Base-by-base conservation (phyloP, 2,797 vertebrate genomes). In the Glyptemys insculpta region DNA sequence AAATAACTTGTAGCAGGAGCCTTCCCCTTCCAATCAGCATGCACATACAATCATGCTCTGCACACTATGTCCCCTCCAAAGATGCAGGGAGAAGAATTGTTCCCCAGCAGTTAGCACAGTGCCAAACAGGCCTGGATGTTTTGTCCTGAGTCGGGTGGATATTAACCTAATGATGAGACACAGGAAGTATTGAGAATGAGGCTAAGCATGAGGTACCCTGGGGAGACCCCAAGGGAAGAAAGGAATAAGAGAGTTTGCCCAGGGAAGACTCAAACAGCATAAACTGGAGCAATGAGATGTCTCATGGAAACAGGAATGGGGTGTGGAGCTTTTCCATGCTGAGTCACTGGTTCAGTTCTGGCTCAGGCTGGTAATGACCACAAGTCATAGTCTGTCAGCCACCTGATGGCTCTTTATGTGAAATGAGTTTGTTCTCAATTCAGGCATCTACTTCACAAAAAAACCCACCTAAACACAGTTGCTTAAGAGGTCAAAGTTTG, bases 31-130 rank as follows among this genome's bases (percentile, higher is more conserved):
- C 16, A 57, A 81, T n/a, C n/a, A 9, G 54, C 29, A 57, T 29
- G 3, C 0, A 0, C 57, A 29, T 6, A 0, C 3, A 1, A 2
- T 57, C 8, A 4, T 50, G 3, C 44, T 68, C 79, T 2, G 3
- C 11, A 3, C 72, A 50, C 79, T 74, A 9, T 1, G 1, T 37
- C 5, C 50, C 44, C 57, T 74, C 79, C 79, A 56, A 65, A 65
- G 7, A 15, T 0, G 25, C 25, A 50, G 49, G 53, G 68, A 89
- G 34, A 37, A 37, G 65, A 19, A 1, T 29, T 74, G 59, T 14
- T 23, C 14, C 59, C 25, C 52, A 31, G 72, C 57, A 80, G 18
- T 47, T 91, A 62, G 81, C 56, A 41, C 62, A 37, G 5, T 59
- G 41, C 50, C 65, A 44, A 34, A 37, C 65, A 41, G 52, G 59